phyloP scores from a whole-genome alignment of 2,797 vertebrate genomes.

The Huso huso region DNA sequence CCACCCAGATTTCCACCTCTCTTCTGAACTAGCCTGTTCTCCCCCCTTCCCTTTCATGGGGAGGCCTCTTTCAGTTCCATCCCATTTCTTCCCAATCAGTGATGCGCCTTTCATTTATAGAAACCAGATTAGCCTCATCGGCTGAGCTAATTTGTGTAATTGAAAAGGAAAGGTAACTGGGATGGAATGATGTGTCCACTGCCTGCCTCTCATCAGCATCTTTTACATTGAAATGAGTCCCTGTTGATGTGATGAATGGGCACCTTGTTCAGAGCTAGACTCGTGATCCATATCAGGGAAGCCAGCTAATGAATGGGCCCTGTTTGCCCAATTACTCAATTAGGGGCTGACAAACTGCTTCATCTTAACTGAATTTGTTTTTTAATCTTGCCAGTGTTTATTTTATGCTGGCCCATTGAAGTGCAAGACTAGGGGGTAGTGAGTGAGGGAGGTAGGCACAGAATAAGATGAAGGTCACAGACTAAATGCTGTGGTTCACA shows the following conservation, averaged over 20 bases:
- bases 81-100: neutral
- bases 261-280: neutral
- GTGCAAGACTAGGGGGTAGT: conserved; percentile 3
- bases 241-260: conserved; percentile 18
- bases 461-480: conserved; percentile 23
- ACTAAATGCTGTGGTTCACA: neutral
- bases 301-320: conserved; percentile 15
- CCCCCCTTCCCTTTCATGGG: no score
- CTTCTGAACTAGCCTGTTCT: no score
- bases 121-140: neutral
- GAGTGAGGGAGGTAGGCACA: conserved; percentile 6
- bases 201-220: neutral
- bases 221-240: conserved; percentile 14
- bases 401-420: conserved; percentile 21
- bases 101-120: neutral
- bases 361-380: conserved; percentile 14
- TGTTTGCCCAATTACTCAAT: conserved; percentile 25
- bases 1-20: no score
- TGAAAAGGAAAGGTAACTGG: conserved; percentile 4
- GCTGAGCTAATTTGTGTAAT: neutral
- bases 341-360: conserved; percentile 23
- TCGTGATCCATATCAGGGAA: neutral
- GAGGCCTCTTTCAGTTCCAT: neutral
- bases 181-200: conserved; percentile 1
- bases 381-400: conserved; percentile 18